Evolutionary conservation across 2,888 invertebrate species (phyloP).

Genomic region (Eretmocerus hayati): DNA sequence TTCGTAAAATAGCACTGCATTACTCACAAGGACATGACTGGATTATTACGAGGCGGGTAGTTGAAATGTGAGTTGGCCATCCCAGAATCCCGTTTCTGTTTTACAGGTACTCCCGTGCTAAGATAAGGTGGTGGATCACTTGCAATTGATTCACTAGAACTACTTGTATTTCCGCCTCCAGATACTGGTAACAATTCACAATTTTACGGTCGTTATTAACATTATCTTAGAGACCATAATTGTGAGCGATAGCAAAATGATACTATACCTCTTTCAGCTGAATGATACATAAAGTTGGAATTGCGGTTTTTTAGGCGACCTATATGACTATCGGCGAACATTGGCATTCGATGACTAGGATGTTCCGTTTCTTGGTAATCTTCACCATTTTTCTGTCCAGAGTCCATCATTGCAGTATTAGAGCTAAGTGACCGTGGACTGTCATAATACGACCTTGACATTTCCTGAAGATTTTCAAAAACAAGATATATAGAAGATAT

Average conservation of each 20-base stretch:
- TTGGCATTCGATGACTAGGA: slow-evolving; percentile 33
- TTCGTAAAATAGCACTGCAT: slow-evolving; percentile 3
- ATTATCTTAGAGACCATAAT: background rate
- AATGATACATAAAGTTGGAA: slow-evolving; percentile 41
- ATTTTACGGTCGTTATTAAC: slow-evolving; percentile 1
- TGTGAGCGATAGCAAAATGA: background rate
- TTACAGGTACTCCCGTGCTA: slow-evolving; percentile 40
- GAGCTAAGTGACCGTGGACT: slow-evolving; percentile 31
- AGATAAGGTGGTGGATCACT: slow-evolving; percentile 47
- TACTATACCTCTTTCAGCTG: slow-evolving; percentile 37
- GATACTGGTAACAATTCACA: no score
- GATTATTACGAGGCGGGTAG: slow-evolving; percentile 46
- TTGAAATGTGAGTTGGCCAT: slow-evolving; percentile 46
- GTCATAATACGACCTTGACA: slow-evolving; percentile 38
- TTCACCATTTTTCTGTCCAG: slow-evolving; percentile 35
- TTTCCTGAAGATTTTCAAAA: slow-evolving; percentile 19
- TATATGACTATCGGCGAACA: slow-evolving; percentile 34
- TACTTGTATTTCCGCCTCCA: slow-evolving; percentile 55
- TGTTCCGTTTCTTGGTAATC: slow-evolving; percentile 39
- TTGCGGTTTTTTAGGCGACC: slow-evolving; percentile 36
- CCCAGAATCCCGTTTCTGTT: slow-evolving; percentile 53
- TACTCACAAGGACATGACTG: slow-evolving; percentile 48
- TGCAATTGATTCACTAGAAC: slow-evolving; percentile 80
- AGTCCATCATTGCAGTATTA: slow-evolving; percentile 31
- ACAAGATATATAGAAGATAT: no score